A percentile compares a stretch with the other conserved stretches of the same genome.
Evolutionary conservation across 2,888 invertebrate genomes (phyloP).

Genomic region (Unio pictorum): DNA sequence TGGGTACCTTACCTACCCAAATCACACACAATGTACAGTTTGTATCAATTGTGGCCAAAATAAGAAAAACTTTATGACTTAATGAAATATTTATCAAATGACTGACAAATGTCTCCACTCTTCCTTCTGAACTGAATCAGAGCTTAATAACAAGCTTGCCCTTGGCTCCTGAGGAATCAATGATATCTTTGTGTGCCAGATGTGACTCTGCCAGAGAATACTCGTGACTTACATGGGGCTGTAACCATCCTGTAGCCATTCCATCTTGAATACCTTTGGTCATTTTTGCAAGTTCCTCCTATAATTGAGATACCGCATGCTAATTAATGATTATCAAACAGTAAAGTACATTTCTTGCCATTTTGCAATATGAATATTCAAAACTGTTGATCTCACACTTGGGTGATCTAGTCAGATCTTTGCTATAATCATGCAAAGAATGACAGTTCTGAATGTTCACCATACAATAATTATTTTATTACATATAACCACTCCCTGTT

Average conservation of each 20-base stretch:
- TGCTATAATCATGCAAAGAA: background rate
- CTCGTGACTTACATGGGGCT: constrained; percentile 71
- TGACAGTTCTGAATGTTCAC: background rate
- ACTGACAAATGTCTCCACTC: too few species aligned
- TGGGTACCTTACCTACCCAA: too few species aligned
- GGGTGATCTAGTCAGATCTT: background rate
- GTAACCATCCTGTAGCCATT: constrained; percentile 70
- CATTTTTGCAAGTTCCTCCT: constrained; percentile 71
- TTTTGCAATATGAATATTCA: background rate
- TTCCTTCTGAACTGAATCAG: background rate
- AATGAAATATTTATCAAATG: too few species aligned
- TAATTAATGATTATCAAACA: too few species aligned
- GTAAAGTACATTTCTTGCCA: too few species aligned
- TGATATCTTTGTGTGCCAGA: constrained; percentile 72
- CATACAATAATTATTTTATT: background rate
- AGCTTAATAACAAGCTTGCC: constrained; percentile 63
- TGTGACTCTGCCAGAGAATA: constrained; percentile 70
- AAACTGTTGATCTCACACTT: background rate
- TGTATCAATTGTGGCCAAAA: too few species aligned
- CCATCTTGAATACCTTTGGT: constrained; percentile 69
- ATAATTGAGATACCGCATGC: constrained; percentile 14
- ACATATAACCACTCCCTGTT: background rate
- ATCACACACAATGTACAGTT: too few species aligned
- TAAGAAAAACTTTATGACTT: too few species aligned
- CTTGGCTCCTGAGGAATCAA: constrained; percentile 61